Percentiles rank a stretch among this genome's conserved stretches.
Conservation (phyloP, 2,113 vertebrate species). For the Eidolon helvum region DNA sequence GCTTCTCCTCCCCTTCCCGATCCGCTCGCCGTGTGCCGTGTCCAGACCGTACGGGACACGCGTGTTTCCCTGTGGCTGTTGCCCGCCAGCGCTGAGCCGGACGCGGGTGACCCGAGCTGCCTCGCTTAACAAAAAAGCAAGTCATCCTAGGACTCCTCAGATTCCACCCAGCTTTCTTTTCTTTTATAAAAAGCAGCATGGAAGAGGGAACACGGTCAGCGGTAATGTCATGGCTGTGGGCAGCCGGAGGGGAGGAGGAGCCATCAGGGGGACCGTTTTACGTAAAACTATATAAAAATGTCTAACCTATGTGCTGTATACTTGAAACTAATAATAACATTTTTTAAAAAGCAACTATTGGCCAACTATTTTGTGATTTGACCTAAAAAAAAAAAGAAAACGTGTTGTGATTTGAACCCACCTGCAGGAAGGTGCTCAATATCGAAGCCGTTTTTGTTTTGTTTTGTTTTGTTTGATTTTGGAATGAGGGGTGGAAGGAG, state of each 20-base stretch:
- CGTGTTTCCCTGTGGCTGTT: background rate
- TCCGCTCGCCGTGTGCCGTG: background rate
- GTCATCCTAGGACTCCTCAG: too few relatives aligned
- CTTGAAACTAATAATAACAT: too few relatives aligned
- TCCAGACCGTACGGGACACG: background rate
- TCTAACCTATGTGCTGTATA: too few relatives aligned
- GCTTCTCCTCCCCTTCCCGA: background rate
- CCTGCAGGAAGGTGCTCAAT: background rate
- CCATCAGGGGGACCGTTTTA: too few relatives aligned
- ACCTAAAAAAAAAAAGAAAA: background rate
- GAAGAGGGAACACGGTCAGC: too few relatives aligned
- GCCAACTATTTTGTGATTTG: background rate
- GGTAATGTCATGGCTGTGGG: too few relatives aligned
- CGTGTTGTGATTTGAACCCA: background rate
- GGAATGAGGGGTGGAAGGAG: background rate
- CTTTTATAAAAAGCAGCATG: background rate
- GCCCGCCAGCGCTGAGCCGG: accelerated
- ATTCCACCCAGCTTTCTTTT: background rate
- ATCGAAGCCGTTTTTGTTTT: too few relatives aligned
- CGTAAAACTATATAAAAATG: too few relatives aligned
- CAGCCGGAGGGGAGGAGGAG: too few relatives aligned
- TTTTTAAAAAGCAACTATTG: too few relatives aligned
- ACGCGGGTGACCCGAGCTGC: background rate
- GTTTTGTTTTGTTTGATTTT: background rate
- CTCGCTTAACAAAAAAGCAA: too few relatives aligned